A percentile compares a stretch with the other conserved stretches of the same genome.
Conservation (phyloP, 1,140 invertebrate species). For the Bicyclus anynana region DNA sequence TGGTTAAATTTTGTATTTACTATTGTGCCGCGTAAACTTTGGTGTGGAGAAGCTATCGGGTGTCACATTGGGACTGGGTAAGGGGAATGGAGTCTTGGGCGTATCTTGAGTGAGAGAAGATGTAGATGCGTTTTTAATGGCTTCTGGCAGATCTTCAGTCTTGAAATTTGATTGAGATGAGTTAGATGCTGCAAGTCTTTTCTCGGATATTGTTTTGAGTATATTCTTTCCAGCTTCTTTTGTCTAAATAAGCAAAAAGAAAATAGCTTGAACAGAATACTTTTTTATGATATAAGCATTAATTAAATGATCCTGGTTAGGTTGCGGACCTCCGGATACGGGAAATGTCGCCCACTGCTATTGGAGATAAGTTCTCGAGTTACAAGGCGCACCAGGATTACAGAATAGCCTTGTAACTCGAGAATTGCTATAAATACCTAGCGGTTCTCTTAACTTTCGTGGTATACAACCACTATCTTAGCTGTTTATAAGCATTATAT, state of each 20-base stretch:
- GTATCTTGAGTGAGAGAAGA: conserved; percentile 47
- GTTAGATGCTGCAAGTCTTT: conserved; percentile 45
- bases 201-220: conserved; percentile 85
- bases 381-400: too few relatives aligned
- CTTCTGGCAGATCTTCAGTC: conserved; percentile 58
- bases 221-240: conserved; percentile 95
- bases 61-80: conserved; percentile 44
- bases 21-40: conserved; percentile 46
- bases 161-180: conserved; percentile 33
- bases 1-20: conserved; percentile 64
- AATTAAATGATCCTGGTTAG: too few relatives aligned
- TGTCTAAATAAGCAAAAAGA: conserved; percentile 78
- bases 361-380: too few relatives aligned
- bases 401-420: too few relatives aligned
- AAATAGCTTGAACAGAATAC: too few relatives aligned
- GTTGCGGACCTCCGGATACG: too few relatives aligned
- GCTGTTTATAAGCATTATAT: too few relatives aligned
- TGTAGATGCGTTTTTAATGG: conserved; percentile 53
- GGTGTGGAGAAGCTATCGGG: conserved; percentile 64
- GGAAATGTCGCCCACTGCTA: too few relatives aligned
- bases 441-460: too few relatives aligned
- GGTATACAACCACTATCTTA: too few relatives aligned
- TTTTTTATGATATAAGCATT: too few relatives aligned
- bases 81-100: conserved; percentile 48
- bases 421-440: too few relatives aligned